Evolutionary conservation across 2,113 vertebrate genomes (phyloP).

Genomic region (Melierax canorus): DNA sequence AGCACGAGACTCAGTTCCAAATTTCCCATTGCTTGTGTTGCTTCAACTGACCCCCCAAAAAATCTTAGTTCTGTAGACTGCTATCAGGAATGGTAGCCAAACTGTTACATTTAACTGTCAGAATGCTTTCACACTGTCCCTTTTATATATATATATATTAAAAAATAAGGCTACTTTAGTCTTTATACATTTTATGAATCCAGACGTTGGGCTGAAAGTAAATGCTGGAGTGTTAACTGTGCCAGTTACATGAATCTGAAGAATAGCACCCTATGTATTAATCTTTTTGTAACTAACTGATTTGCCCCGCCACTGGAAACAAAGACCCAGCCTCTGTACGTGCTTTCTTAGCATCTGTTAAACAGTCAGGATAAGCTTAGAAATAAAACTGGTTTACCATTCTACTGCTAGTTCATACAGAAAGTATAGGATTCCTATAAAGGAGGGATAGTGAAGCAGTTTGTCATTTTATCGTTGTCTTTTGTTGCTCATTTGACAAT

Average conservation of each 20-base stretch:
- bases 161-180: background rate
- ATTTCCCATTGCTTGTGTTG: fast-evolving
- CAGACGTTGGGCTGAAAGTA: background rate
- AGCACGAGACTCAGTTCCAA: background rate
- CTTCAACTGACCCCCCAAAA: background rate
- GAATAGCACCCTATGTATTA: background rate
- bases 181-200: background rate
- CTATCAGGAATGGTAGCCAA: background rate
- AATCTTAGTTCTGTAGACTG: fast-evolving
- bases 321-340: background rate
- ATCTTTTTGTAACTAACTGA: background rate
- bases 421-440: background rate
- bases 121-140: fast-evolving
- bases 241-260: background rate
- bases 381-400: background rate
- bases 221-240: background rate
- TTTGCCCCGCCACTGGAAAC: background rate
- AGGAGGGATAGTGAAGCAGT: background rate
- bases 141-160: too few relatives aligned
- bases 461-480: background rate
- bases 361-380: background rate
- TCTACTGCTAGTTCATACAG: background rate
- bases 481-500: background rate
- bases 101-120: fast-evolving
- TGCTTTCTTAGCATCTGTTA: background rate